phyloP scores from a whole-genome alignment of 2,888 invertebrate genomes.

The Campoletis raptor region DNA sequence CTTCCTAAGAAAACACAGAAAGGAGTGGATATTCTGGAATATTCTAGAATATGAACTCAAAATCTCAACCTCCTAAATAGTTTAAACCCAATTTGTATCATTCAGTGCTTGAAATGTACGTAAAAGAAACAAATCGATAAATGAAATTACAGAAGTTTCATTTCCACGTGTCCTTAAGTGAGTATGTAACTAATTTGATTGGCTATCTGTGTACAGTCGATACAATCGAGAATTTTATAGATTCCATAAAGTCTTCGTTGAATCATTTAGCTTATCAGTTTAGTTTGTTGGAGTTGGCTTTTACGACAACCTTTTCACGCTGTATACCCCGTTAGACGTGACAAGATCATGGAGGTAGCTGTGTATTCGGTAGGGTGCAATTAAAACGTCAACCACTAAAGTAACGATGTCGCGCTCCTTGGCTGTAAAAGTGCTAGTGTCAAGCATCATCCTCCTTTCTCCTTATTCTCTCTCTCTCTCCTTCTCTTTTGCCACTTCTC shows the following conservation, averaged over 20 bases:
- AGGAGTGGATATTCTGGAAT: too few relatives aligned
- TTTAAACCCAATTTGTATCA: too few relatives aligned
- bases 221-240: background rate
- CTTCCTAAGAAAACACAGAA: too few relatives aligned
- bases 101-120: too few relatives aligned
- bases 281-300: background rate
- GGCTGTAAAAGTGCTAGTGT: slow-evolving; percentile 42
- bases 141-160: too few relatives aligned
- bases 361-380: slow-evolving; percentile 34
- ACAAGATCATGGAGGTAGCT: slow-evolving; percentile 8
- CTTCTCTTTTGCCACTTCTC: slow-evolving; percentile 1
- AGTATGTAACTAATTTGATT: background rate
- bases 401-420: slow-evolving; percentile 43
- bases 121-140: too few relatives aligned
- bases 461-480: background rate
- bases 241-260: background rate
- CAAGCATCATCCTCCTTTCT: slow-evolving; percentile 17
- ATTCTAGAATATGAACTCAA: too few relatives aligned
- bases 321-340: background rate
- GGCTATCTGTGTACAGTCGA: background rate
- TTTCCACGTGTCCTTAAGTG: too few relatives aligned
- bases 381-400: slow-evolving; percentile 58
- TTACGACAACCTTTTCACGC: background rate
- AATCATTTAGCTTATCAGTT: slow-evolving; percentile 2
- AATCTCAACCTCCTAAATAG: too few relatives aligned